Evolutionary conservation across 2,113 vertebrate species (phyloP).

Genomic region (Paradoxurus hermaphroditus): DNA sequence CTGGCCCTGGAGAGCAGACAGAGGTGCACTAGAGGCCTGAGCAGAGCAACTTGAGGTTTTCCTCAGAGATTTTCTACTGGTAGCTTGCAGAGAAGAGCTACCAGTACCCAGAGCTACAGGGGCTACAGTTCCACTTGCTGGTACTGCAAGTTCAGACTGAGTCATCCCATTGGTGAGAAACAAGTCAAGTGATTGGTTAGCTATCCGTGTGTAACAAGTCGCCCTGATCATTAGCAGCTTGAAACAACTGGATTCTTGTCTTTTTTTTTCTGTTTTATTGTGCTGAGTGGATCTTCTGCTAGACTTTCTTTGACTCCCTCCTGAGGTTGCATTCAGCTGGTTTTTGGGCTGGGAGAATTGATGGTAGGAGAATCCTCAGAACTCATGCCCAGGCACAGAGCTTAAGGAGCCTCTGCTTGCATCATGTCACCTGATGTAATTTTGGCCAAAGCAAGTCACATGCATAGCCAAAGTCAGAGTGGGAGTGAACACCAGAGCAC

Average conservation of each 20-base stretch:
- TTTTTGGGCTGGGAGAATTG: neutral
- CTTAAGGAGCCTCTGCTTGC: neutral
- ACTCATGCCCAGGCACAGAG: neutral
- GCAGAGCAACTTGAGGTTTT: neutral
- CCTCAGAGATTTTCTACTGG: no score
- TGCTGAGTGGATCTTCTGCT: neutral
- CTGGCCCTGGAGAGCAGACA: neutral
- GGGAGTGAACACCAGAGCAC: no score
- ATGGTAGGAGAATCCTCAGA: neutral
- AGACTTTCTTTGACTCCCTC: neutral
- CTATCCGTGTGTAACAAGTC: neutral
- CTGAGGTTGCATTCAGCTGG: neutral
- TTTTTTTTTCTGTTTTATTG: neutral
- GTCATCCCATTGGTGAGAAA: neutral
- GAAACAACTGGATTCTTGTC: accelerated
- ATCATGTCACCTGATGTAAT: neutral
- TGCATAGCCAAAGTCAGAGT: neutral
- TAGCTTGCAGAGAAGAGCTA: neutral
- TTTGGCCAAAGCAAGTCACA: neutral
- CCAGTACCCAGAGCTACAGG: neutral
- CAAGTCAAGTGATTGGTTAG: neutral
- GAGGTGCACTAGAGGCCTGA: neutral
- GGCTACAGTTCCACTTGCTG: neutral
- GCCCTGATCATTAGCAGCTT: neutral
- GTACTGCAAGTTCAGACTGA: neutral